A percentile compares a stretch with the other conserved stretches of the same genome.
These are phyloP conservation scores for Agonopterix subpropinquella DNA, from an alignment of 2,888 invertebrate genomes.

Conservation along the genomic window DNA sequence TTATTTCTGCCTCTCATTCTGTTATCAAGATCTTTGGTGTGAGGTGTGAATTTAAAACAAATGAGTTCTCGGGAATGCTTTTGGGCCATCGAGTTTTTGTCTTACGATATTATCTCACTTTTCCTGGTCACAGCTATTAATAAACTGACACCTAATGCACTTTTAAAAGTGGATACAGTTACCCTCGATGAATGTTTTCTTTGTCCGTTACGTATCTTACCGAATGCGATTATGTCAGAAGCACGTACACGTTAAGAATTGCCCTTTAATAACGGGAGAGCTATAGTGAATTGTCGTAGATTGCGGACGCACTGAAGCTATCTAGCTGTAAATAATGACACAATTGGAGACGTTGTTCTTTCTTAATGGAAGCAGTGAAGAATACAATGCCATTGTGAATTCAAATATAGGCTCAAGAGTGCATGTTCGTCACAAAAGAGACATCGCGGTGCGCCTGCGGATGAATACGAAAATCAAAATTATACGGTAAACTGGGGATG, in stretches of 20 bases:
- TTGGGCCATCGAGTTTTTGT: constrained; percentile 26
- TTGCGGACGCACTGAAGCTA: constrained; percentile 57
- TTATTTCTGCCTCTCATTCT: constrained; percentile 29
- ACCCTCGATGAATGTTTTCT: constrained; percentile 28
- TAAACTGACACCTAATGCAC: constrained; percentile 17
- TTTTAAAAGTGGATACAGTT: constrained; percentile 31
- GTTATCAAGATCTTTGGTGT: constrained; percentile 43
- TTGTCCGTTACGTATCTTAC: constrained; percentile 37
- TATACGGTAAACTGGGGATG: no score
- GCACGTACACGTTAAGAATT: constrained; percentile 63
- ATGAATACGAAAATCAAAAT: no score
- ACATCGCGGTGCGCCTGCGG: no score
- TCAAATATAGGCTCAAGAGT: no score
- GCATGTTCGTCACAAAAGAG: no score
- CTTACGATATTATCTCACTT: constrained; percentile 17
- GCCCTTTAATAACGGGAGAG: constrained; percentile 67
- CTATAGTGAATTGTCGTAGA: constrained; percentile 62
- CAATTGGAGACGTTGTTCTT: constrained; percentile 52
- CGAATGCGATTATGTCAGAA: constrained; percentile 56
- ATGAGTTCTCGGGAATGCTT: constrained; percentile 36
- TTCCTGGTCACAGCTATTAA: constrained; percentile 2
- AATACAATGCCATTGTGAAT: neutral
- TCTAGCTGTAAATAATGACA: constrained; percentile 70
- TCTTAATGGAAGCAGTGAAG: constrained; percentile 26
- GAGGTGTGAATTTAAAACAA: constrained; percentile 52